Conservation (phyloP, 2,113 vertebrate species). For the Etheostoma spectabile region DNA sequence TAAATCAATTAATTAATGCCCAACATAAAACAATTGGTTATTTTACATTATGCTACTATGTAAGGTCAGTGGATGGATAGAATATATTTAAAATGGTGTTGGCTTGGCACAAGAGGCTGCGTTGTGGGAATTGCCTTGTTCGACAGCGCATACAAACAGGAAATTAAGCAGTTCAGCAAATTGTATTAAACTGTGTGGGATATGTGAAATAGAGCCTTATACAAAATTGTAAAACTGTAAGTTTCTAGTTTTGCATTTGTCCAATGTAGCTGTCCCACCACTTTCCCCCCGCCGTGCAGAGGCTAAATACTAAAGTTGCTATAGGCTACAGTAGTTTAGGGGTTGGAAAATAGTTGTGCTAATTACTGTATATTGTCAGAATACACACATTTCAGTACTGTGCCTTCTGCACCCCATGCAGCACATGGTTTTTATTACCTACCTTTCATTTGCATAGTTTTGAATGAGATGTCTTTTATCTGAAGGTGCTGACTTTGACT, state of each 20-base stretch:
- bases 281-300: neutral
- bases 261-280: neutral
- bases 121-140: neutral
- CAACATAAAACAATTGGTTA: neutral
- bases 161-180: neutral
- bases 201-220: neutral
- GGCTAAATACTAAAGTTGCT: neutral
- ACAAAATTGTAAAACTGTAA: neutral
- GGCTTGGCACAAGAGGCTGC: neutral
- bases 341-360: neutral
- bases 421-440: constrained; percentile 5
- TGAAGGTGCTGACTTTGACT: constrained; percentile 2
- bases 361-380: no score
- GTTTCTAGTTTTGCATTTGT: neutral
- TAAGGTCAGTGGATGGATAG: neutral
- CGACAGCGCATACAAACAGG: neutral
- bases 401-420: neutral
- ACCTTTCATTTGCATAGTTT: constrained; percentile 11
- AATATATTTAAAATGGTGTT: neutral
- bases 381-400: neutral
- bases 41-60: no score
- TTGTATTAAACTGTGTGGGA: neutral
- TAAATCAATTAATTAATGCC: neutral
- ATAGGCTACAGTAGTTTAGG: neutral
- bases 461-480: constrained; percentile 14